These are phyloP conservation scores for Oligia latruncula DNA, from an alignment of 2,888 invertebrate species.

Conservation along the genomic window DNA sequence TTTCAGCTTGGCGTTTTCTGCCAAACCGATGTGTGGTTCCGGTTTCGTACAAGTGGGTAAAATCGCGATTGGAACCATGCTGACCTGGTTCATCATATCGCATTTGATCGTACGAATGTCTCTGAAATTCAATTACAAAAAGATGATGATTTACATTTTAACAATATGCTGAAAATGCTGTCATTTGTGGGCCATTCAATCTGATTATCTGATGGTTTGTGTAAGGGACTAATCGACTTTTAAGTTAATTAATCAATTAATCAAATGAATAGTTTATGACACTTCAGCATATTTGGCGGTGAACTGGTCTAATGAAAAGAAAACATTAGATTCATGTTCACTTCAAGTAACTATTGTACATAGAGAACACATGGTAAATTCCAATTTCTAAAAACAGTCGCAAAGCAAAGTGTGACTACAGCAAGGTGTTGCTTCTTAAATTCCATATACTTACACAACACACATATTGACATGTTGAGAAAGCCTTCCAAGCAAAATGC, in stretches of 20 bases:
- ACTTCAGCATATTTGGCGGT: slow-evolving; percentile 46
- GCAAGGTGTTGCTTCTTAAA: slow-evolving; percentile 38
- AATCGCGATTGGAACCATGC: slow-evolving; percentile 65
- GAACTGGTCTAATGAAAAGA: slow-evolving; percentile 44
- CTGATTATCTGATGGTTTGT: slow-evolving; percentile 38
- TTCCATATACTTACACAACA: slow-evolving; percentile 17
- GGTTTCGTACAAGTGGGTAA: slow-evolving; percentile 71
- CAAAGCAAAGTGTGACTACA: slow-evolving; percentile 25
- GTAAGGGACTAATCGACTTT: slow-evolving; percentile 30
- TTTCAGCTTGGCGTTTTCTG: slow-evolving; percentile 72
- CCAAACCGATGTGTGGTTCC: slow-evolving; percentile 62
- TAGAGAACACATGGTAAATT: slow-evolving; percentile 33
- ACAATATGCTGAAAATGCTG: slow-evolving; percentile 49
- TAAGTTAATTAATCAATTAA: slow-evolving; percentile 39
- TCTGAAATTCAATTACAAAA: slow-evolving; percentile 79
- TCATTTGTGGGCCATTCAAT: slow-evolving; percentile 27
- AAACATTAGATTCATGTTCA: slow-evolving; percentile 42
- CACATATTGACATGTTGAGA: slow-evolving; percentile 26
- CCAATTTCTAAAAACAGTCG: slow-evolving; percentile 41
- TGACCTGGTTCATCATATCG: slow-evolving; percentile 56
- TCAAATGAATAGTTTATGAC: slow-evolving; percentile 47
- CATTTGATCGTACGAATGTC: slow-evolving; percentile 70
- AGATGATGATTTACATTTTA: slow-evolving; percentile 49
- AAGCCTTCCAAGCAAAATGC: slow-evolving; percentile 10
- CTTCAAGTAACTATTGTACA: slow-evolving; percentile 35